Conservation (phyloP, 2,113 vertebrate species). For the Gadus chalcogrammus region DNA sequence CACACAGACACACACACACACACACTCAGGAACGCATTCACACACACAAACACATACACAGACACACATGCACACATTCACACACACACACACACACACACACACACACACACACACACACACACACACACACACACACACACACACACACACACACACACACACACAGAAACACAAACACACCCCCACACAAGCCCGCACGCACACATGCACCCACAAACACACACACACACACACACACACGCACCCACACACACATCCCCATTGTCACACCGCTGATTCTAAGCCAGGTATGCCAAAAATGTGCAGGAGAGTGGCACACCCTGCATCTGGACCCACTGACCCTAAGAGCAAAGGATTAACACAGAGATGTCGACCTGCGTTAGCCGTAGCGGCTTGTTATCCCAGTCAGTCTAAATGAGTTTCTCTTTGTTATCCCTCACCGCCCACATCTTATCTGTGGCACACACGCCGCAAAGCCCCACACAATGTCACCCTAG, state of each 20-base stretch:
- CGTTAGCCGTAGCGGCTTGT: neutral
- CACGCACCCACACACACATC: constrained; percentile 4
- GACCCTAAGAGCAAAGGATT: constrained; percentile 7
- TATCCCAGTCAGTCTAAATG: neutral
- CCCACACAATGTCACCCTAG: no score
- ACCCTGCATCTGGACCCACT: constrained; percentile 6
- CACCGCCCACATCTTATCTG: no score
- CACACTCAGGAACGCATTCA: no score
- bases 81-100: no score
- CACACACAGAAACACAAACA: no score
- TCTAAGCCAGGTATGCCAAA: constrained; percentile 31
- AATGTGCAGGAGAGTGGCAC: constrained; percentile 13
- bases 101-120: no score
- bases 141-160: no score
- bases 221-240: constrained; percentile 11
- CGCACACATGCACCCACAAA: constrained; percentile 1
- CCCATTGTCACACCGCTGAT: constrained; percentile 28
- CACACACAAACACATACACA: neutral
- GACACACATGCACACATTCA: no score
- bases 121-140: no score
- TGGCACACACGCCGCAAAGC: no score
- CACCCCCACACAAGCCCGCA: neutral
- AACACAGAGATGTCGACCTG: constrained; percentile 21
- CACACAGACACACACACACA: no score
- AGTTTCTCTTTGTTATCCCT: no score